Conservation (phyloP, 2,888 invertebrate species). For the Tipula helvola region DNA sequence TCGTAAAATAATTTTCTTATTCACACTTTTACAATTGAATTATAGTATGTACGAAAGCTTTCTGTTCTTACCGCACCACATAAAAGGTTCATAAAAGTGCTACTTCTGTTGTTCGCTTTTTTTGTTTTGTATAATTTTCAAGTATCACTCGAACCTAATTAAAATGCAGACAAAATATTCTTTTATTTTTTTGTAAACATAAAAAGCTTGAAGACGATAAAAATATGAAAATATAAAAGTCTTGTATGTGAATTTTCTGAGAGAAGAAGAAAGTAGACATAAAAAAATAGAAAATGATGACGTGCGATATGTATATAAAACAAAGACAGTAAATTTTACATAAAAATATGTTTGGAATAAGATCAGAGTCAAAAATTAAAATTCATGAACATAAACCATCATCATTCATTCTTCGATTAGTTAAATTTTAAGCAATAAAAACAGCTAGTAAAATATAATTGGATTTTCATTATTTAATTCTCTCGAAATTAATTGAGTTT, state of each 20-base stretch:
- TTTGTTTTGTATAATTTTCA: not conserved
- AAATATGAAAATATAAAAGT: not conserved
- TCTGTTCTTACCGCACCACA: not conserved
- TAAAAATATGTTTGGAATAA: not conserved
- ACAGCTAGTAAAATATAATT: not conserved
- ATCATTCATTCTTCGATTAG: not conserved
- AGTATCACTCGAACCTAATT: not conserved
- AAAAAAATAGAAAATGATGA: not conserved
- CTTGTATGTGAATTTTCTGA: not conserved
- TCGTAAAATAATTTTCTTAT: not conserved
- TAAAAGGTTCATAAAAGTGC: not conserved
- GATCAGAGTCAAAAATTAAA: not conserved
- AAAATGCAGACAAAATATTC: not conserved
- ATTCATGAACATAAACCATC: not conserved
- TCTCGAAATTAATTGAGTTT: not conserved
- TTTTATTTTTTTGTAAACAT: not conserved
- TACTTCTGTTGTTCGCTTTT: not conserved
- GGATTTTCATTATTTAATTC: not conserved
- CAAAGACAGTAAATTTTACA: not conserved
- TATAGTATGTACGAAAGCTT: not conserved
- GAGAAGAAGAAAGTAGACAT: not conserved
- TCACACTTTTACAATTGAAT: not conserved
- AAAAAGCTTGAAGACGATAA: not conserved
- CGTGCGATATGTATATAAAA: not conserved
- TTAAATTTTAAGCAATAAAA: not conserved